Evolutionary conservation across 2,113 vertebrate genomes (phyloP).

Genomic region (Calyptommatus sinebrachiatus): DNA sequence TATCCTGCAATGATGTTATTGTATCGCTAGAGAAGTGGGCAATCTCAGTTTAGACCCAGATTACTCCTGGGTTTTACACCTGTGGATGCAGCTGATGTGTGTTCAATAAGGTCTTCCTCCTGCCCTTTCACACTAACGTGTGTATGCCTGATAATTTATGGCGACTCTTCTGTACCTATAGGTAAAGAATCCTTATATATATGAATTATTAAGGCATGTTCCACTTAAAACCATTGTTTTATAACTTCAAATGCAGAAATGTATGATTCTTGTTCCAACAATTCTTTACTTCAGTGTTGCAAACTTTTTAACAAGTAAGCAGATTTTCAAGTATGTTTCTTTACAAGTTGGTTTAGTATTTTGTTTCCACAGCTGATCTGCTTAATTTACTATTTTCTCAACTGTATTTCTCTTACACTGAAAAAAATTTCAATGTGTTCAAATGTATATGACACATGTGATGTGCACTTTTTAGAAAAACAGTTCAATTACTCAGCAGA

Average conservation of each 20-base stretch:
- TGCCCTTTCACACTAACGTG: neutral
- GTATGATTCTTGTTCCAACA: neutral
- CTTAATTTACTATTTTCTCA: neutral
- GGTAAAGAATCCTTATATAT: neutral
- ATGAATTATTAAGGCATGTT: conserved; percentile 7
- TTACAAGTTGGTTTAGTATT: too few relatives aligned
- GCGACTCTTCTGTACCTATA: neutral
- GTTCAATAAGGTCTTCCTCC: neutral
- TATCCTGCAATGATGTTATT: too few relatives aligned
- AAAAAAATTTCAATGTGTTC: neutral
- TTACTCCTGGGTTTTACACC: too few relatives aligned
- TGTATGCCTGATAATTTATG: neutral
- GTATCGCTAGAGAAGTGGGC: too few relatives aligned
- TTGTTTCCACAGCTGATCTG: neutral
- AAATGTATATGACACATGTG: neutral
- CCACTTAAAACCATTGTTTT: neutral
- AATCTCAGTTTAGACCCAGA: too few relatives aligned
- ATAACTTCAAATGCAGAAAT: neutral
- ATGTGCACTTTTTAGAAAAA: neutral
- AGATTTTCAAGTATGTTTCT: neutral
- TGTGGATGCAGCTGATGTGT: neutral
- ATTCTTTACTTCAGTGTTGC: neutral
- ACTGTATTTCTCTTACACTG: neutral
- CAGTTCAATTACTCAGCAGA: neutral
- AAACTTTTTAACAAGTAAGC: neutral